These are phyloP conservation scores for Ochotona curzoniae DNA, from an alignment of 2,113 vertebrate genomes.

Conservation along the genomic window DNA sequence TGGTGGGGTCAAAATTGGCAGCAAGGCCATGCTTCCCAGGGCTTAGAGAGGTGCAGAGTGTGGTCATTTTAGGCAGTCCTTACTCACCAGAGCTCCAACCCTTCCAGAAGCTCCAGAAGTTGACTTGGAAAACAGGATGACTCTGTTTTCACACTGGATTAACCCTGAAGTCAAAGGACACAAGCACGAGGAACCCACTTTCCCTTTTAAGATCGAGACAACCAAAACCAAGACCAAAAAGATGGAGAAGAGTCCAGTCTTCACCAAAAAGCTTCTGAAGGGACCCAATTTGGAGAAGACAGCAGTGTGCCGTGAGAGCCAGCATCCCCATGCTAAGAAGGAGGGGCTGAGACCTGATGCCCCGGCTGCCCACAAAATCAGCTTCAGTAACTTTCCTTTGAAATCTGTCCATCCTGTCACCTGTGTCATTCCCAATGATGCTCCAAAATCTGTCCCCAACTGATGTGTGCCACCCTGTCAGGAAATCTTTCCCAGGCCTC, in stretches of 20 bases:
- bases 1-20: not conserved
- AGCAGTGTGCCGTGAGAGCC: not conserved
- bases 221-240: not conserved
- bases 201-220: not conserved
- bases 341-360: not conserved
- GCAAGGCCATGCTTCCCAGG: not conserved
- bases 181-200: not conserved
- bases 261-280: not conserved
- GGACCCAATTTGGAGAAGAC: not conserved
- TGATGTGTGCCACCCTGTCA: not conserved
- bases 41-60: not conserved
- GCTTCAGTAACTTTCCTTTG: not conserved
- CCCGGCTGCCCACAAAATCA: not conserved
- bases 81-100: slow-evolving; percentile 35
- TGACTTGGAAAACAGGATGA: slow-evolving; percentile 41
- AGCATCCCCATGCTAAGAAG: not conserved
- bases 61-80: not conserved
- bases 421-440: not conserved
- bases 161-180: slow-evolving; percentile 51
- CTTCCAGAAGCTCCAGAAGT: slow-evolving; percentile 67
- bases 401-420: not conserved
- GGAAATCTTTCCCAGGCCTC: not conserved
- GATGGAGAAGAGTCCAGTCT: not conserved
- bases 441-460: not conserved
- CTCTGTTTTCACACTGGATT: slow-evolving; percentile 54